Evolutionary conservation across 1,140 invertebrate species (phyloP).

Genomic region (Drosophila ambigua): DNA sequence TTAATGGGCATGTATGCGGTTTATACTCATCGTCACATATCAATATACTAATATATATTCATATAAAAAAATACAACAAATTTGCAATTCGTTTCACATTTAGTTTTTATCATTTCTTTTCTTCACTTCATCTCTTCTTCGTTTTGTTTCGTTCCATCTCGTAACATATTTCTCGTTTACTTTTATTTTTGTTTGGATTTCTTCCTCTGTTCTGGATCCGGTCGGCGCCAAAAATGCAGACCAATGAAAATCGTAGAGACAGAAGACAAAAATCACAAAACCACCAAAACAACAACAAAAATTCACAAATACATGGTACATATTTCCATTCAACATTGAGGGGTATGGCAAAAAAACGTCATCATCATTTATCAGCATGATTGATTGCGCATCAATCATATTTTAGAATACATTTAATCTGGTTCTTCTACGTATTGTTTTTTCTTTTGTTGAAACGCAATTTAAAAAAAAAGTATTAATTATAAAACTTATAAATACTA

Average conservation of each 20-base stretch:
- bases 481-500: constrained; percentile 83
- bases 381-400: constrained; percentile 38
- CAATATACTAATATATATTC: constrained; percentile 45
- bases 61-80: constrained; percentile 81
- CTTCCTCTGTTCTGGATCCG: too few species aligned
- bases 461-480: constrained; percentile 55
- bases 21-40: constrained; percentile 20
- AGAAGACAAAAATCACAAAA: constrained; percentile 7
- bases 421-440: constrained; percentile 22
- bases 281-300: constrained; percentile 9
- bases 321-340: constrained; percentile 59
- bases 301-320: constrained; percentile 36
- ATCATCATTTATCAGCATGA: constrained; percentile 26
- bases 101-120: constrained; percentile 44
- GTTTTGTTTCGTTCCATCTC: constrained; percentile 7
- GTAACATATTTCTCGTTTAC: constrained; percentile 11
- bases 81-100: constrained; percentile 74
- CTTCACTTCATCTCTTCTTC: too few species aligned
- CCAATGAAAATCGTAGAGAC: constrained; percentile 16
- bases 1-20: constrained; percentile 42
- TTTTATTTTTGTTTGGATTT: constrained; percentile 7
- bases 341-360: constrained; percentile 67
- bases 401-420: constrained; percentile 56
- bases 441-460: constrained; percentile 54
- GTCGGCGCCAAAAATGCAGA: too few species aligned